Evolutionary conservation across 2,113 vertebrate species (phyloP), one percentile per base, ranked within the genome.

Genomic region (Grammomys surdaster): DNA sequence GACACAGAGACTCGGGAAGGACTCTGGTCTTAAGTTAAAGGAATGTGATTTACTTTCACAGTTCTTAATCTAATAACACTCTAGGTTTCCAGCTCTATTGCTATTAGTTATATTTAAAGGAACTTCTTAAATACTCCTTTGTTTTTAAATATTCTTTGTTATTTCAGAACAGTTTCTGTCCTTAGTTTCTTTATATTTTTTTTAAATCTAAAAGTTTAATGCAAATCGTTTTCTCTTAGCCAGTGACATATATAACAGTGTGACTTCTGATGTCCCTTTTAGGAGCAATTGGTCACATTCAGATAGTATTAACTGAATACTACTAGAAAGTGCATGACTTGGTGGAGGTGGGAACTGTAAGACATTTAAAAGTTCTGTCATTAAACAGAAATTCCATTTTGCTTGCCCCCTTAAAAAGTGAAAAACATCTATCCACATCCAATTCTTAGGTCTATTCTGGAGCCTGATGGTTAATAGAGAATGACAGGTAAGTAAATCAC

Each of bases 361-460:
- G n/a, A 82, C 78, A 82, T 93, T 97, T 96, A 92, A 78, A 87
- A 20, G 54, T 85, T 69, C 81, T 51, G 96, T 43, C 0, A 95
- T 87, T 86, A 97, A 89, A 96, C 93, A 95, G 88, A 95, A 93
- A 96, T 82, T 90, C n/a, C 75, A 93, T 89, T 65, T 81, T 97
- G 48, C 40, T 97, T 97, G 48, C 40, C 95, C 93, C 89, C 88
- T 97, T 97, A 97, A 96, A 97, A 96, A 93, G 89, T 70, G 12
- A 60, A 73, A 97, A 98, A 97, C n/a, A 85, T 90, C 92, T 98
- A 48, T 90, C 77, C 86, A 54, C 63, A 26, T 51, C 54, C 91
- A 97, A 93, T 93, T 98, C 96, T 94, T 98, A 60, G 97, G 98
- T 97, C 97, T 81, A 84, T 98, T 98, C 95, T 94, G 94, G 93